A percentile compares a stretch with the other conserved stretches of the same genome.
These are phyloP conservation scores for Erynnis tages DNA, from an alignment of 2,888 invertebrate genomes.

Conservation along the genomic window DNA sequence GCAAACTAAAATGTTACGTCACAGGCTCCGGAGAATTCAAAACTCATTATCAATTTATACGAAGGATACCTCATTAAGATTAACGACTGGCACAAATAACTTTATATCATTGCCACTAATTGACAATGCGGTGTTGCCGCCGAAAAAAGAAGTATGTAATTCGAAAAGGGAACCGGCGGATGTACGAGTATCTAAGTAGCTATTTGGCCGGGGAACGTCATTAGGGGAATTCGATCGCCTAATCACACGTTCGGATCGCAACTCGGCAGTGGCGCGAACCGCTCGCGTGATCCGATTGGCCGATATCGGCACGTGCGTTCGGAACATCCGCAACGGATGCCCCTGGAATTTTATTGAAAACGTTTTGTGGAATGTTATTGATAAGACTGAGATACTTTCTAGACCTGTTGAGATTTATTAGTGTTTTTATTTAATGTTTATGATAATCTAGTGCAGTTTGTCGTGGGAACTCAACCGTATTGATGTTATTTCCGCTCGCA, in stretches of 20 bases:
- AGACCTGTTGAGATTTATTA: not conserved
- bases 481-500: slow-evolving; percentile 1
- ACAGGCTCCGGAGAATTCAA: slow-evolving; percentile 27
- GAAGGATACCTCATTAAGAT: slow-evolving; percentile 38
- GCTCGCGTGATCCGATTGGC: slow-evolving; percentile 35
- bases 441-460: slow-evolving; percentile 3
- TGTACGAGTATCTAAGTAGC: slow-evolving; percentile 46
- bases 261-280: slow-evolving; percentile 52
- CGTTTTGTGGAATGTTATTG: slow-evolving; percentile 11
- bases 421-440: slow-evolving; percentile 6
- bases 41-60: slow-evolving; percentile 39
- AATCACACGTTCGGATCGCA: slow-evolving; percentile 41
- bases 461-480: not conserved
- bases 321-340: slow-evolving; percentile 39
- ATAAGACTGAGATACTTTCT: slow-evolving; percentile 5
- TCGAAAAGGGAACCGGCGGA: slow-evolving; percentile 62
- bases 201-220: slow-evolving; percentile 37
- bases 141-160: slow-evolving; percentile 23
- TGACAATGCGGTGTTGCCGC: slow-evolving; percentile 43
- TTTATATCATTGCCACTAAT: slow-evolving; percentile 66
- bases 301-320: slow-evolving; percentile 50
- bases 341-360: slow-evolving; percentile 20
- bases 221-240: slow-evolving; percentile 56
- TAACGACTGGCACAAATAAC: slow-evolving; percentile 50
- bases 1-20: slow-evolving; percentile 14